A percentile compares a stretch with the other conserved stretches of the same genome.
Evolutionary conservation across 2,113 vertebrate genomes (phyloP).

Genomic region (Garra rufa): DNA sequence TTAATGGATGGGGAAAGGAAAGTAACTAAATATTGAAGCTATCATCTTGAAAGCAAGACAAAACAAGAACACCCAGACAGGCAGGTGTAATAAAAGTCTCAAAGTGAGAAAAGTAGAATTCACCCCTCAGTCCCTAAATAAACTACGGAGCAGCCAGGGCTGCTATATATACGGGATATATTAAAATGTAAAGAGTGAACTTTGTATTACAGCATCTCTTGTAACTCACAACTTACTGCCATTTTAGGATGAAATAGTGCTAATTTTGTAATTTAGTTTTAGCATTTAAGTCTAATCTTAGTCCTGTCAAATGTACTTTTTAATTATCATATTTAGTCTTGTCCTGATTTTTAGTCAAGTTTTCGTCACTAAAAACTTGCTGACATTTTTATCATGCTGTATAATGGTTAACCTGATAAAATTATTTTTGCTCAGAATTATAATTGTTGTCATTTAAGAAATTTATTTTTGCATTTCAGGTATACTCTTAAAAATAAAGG

Average conservation of each 20-base stretch:
- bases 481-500: no score
- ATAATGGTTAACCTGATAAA: no score
- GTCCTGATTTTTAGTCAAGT: no score
- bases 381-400: no score
- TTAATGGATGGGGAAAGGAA: constrained; percentile 10
- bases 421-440: no score
- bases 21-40: constrained; percentile 39
- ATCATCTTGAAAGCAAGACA: constrained; percentile 17
- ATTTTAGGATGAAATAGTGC: not conserved
- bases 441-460: no score
- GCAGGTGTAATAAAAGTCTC: constrained; percentile 20
- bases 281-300: no score
- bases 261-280: no score
- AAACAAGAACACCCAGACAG: constrained; percentile 5
- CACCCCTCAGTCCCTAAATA: not conserved
- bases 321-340: no score
- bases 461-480: no score
- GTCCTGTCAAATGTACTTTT: no score
- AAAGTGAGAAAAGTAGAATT: constrained; percentile 18
- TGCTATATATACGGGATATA: not conserved
- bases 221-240: not conserved
- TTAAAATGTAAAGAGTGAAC: not conserved
- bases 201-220: not conserved
- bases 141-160: not conserved
- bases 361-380: no score